Evolutionary conservation across 2,888 invertebrate species (phyloP).

Genomic region (Calameuta idolon): DNA sequence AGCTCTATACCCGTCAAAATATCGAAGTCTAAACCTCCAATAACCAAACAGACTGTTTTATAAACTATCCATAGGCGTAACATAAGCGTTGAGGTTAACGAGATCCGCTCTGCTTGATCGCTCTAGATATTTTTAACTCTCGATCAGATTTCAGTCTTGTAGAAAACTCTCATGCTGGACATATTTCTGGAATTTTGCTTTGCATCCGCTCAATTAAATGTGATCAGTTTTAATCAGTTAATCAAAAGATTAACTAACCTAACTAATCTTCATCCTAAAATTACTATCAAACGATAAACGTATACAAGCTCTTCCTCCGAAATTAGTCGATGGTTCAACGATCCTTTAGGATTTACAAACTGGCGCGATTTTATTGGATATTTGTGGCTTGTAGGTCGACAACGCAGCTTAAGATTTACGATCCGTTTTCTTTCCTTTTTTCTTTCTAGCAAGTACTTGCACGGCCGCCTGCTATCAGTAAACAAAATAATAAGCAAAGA

Average conservation of each 20-base stretch:
- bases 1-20: not conserved
- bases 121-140: not conserved
- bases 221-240: not conserved
- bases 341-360: not conserved
- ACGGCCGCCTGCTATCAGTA: not conserved
- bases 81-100: not conserved
- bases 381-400: not conserved
- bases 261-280: not conserved
- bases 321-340: not conserved
- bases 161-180: not conserved
- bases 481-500: constrained; percentile 2
- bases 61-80: not conserved
- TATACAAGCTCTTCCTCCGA: not conserved
- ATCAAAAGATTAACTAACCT: too few relatives aligned
- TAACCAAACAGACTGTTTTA: not conserved
- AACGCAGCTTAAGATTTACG: not conserved
- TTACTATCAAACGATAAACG: not conserved
- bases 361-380: not conserved
- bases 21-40: not conserved
- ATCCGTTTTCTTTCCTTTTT: not conserved
- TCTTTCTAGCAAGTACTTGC: not conserved
- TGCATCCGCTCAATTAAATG: not conserved
- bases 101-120: not conserved
- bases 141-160: not conserved
- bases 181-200: not conserved